These are phyloP conservation scores for Anneissia japonica DNA, from an alignment of 35 echinoderm and acorn worm genomes.

Conservation along the genomic window DNA sequence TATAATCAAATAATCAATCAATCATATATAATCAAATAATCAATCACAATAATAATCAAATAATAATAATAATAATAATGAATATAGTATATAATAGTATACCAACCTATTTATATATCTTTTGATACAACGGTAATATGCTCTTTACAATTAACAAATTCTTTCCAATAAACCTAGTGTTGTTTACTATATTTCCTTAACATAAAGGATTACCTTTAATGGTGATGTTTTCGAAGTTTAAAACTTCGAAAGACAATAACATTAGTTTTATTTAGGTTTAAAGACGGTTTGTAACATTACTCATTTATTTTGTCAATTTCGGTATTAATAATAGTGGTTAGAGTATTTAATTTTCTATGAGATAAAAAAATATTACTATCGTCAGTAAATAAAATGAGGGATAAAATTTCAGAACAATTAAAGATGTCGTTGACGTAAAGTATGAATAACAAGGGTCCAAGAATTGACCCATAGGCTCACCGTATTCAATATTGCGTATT, in stretches of 20 bases:
- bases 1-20: too few relatives aligned
- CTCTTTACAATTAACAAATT: background rate
- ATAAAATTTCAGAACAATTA: background rate
- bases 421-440: background rate
- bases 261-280: background rate
- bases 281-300: background rate
- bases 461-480: too few relatives aligned
- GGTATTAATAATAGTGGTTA: background rate
- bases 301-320: background rate
- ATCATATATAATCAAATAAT: too few relatives aligned
- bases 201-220: background rate
- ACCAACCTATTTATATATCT: background rate
- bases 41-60: too few relatives aligned
- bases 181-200: background rate
- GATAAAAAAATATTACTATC: background rate
- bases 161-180: background rate
- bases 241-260: background rate
- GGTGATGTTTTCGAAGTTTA: background rate
- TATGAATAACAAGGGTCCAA: too few relatives aligned
- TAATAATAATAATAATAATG: too few relatives aligned
- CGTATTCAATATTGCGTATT: too few relatives aligned
- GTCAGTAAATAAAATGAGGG: background rate
- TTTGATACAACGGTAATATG: background rate
- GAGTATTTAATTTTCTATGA: background rate
- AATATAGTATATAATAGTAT: too few relatives aligned